phyloP scores from a whole-genome alignment of 2,888 invertebrate species.

The Hydraecia micacea region DNA sequence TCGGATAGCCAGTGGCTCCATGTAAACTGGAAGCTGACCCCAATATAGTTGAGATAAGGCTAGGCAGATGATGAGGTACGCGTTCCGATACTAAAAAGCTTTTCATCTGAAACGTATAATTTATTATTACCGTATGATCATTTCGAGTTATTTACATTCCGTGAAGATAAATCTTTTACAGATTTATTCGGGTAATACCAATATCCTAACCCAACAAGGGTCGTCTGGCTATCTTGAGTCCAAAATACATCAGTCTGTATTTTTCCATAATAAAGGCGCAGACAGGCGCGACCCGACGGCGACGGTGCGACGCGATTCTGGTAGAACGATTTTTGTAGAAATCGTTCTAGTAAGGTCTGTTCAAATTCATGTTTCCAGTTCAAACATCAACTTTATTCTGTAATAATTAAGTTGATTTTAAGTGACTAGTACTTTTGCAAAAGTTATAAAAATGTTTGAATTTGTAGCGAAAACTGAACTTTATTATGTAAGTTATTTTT shows the following conservation, averaged over 20 bases:
- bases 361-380: not conserved
- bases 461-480: too few species aligned
- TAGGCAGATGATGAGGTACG: not conserved
- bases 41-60: not conserved
- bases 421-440: too few species aligned
- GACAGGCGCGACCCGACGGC: not conserved
- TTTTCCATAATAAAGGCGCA: slow-evolving; percentile 13
- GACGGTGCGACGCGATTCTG: not conserved
- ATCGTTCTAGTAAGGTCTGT: not conserved
- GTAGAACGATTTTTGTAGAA: not conserved
- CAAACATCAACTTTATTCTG: too few species aligned
- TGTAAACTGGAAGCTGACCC: not conserved
- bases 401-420: too few species aligned
- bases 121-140: slow-evolving; percentile 6
- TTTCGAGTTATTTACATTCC: slow-evolving; percentile 29
- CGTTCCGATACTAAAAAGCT: slow-evolving; percentile 11
- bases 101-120: slow-evolving; percentile 4
- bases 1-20: not conserved
- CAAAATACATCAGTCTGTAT: slow-evolving; percentile 31
- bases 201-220: slow-evolving; percentile 37
- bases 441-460: too few species aligned
- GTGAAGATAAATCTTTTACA: slow-evolving; percentile 21
- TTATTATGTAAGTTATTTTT: not conserved
- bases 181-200: slow-evolving; percentile 41
- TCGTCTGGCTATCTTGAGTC: slow-evolving; percentile 14